These are phyloP conservation scores for Piprites chloris DNA, from an alignment of 2,113 vertebrate genomes.

Conservation along the genomic window DNA sequence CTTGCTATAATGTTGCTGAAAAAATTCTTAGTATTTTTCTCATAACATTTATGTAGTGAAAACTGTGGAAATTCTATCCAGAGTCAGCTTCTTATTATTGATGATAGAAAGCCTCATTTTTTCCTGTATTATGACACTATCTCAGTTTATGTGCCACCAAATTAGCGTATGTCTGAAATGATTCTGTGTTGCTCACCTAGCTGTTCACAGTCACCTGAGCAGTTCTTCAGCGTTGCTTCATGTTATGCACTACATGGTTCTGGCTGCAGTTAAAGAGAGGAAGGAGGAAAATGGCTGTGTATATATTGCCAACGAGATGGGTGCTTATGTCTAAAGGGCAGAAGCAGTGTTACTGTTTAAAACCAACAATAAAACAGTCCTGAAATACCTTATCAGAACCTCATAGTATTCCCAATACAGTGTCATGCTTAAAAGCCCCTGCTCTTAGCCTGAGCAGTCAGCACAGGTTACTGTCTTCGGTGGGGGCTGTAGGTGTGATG, in stretches of 20 bases:
- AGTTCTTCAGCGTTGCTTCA: accelerated
- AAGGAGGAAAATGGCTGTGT: background rate
- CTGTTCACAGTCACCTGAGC: background rate
- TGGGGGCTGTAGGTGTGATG: background rate
- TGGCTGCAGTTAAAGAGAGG: background rate
- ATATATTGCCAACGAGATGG: background rate
- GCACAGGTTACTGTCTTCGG: background rate
- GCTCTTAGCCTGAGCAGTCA: too few species aligned
- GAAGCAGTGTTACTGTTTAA: background rate
- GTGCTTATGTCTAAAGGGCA: background rate
- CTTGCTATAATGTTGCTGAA: background rate
- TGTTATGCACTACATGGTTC: accelerated
- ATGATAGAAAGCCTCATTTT: background rate
- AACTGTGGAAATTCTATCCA: background rate
- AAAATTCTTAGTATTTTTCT: background rate
- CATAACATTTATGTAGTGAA: background rate
- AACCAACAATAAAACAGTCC: background rate
- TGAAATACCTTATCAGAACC: background rate
- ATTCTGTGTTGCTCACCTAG: background rate
- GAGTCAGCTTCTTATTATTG: background rate
- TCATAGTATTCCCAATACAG: background rate
- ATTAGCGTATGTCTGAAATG: background rate
- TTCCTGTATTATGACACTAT: background rate
- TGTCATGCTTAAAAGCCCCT: background rate
- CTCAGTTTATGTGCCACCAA: background rate